Evolutionary conservation across 2,888 invertebrate species (phyloP).

Genomic region (Panzeria rudis): DNA sequence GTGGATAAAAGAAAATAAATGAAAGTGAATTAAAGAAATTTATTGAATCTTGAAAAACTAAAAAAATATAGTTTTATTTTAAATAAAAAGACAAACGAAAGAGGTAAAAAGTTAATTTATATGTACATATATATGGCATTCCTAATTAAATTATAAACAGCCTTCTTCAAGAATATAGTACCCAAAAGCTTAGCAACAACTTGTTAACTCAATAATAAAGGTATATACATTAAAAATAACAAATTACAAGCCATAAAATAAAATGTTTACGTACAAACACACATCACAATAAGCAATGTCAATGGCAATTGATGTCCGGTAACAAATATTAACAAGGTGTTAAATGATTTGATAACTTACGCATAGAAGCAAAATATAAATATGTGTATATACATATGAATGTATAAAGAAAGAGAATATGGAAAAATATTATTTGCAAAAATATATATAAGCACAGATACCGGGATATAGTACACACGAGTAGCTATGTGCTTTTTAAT

Average conservation of each 20-base stretch:
- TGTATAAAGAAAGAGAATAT: no score
- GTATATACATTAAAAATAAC: conserved; percentile 14
- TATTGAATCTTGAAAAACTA: no score
- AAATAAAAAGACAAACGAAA: no score
- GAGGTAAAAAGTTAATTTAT: no score
- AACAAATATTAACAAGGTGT: conserved; percentile 47
- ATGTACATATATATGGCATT: no score
- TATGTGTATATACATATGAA: no score
- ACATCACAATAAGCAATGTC: conserved; percentile 47
- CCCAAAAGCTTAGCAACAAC: conserved; percentile 26
- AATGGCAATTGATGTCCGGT: conserved; percentile 61
- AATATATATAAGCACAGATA: neutral
- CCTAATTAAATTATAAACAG: no score
- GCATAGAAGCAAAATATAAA: neutral
- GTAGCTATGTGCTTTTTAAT: conserved; percentile 19
- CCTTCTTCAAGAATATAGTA: no score
- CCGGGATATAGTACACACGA: conserved; percentile 2
- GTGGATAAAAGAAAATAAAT: no score
- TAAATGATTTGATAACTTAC: conserved; percentile 55
- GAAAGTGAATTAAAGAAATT: no score
- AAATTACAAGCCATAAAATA: conserved; percentile 38
- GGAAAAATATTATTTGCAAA: no score
- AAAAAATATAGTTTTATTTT: no score
- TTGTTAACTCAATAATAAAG: conserved; percentile 53
- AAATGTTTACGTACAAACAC: conserved; percentile 4